Conservation (phyloP, 2,888 invertebrate genomes). For the Melieria crassipennis region DNA sequence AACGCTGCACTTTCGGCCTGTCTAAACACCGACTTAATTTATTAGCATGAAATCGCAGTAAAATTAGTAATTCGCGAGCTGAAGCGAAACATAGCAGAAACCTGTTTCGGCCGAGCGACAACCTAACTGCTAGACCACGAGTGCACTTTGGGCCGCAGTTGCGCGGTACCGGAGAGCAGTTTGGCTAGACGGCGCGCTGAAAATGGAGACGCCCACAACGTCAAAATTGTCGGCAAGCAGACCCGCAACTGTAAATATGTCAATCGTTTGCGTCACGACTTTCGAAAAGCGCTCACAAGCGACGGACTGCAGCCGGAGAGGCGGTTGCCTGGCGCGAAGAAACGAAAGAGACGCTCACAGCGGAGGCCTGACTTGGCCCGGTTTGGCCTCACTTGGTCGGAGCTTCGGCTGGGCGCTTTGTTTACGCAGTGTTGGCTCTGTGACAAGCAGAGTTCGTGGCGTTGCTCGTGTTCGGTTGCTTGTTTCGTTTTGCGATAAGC, state of each 20-base stretch:
- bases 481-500: constrained; percentile 64
- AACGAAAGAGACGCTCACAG: background rate
- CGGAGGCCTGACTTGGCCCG: background rate
- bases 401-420: no score
- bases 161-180: background rate
- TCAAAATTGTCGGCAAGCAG: background rate
- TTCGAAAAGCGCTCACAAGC: background rate
- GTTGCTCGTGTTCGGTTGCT: constrained; percentile 52
- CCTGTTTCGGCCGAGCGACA: background rate
- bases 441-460: constrained; percentile 2
- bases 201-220: constrained; percentile 18
- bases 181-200: background rate
- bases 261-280: constrained; percentile 18
- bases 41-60: constrained; percentile 32
- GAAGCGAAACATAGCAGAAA: background rate
- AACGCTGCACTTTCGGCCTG: background rate
- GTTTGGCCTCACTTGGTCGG: no score
- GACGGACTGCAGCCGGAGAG: background rate
- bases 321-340: background rate
- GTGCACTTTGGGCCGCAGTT: no score
- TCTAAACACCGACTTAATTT: constrained; percentile 20
- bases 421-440: no score
- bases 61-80: constrained; percentile 24
- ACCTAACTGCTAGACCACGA: no score
- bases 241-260: background rate